Base-by-base conservation (phyloP, 2,888 invertebrate genomes). In the Gerosis bhagava region DNA sequence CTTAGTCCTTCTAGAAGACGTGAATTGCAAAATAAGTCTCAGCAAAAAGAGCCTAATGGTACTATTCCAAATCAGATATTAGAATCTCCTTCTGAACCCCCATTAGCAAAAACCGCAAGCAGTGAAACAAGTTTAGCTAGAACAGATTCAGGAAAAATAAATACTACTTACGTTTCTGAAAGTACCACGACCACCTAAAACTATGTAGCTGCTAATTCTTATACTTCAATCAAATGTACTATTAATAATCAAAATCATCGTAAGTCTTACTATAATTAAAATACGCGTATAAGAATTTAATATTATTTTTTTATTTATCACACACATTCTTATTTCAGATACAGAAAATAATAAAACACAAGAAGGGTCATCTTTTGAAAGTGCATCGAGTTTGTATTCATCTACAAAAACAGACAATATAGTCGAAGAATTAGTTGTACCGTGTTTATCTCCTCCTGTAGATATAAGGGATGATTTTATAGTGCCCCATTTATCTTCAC, bases 281-380 rank as follows among this genome's bases (percentile, higher is more conserved):
- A n/a, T n/a, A n/a, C n/a, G n/a, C n/a, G n/a, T n/a, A 39, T 11
- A 24, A 40, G 7, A 12, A 1, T 19, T 32, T 25, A 36, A 28
- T 44, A 13, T 37, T 24, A 26, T 12, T 26, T 15, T 47, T 26
- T 13, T 16, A n/a, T 36, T 36, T 8, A 37, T 35, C 26, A 19
- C 36, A 15, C 41, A 26, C 25, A 1, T 17, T 0, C 10, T 10
- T 16, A 51, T 89, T 72, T 72, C 59, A 91, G 91, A 78, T 80
- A 89, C 74, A 63, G 91, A 89, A 77, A 90, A 90, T 57, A 91
- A 91, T 53, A 92, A 91, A 65, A 63, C 83, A 2, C 92, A 92
- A 66, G 95, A 94, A 51, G 95, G 95, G 16, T 95, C 95, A 56
- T 96, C 96, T n/a, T 95, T 96, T 75, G 96, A 96, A 78, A 96